Evolutionary conservation across 2,113 vertebrate genomes (phyloP).

Genomic region (Nothocercus nigrocapillus): DNA sequence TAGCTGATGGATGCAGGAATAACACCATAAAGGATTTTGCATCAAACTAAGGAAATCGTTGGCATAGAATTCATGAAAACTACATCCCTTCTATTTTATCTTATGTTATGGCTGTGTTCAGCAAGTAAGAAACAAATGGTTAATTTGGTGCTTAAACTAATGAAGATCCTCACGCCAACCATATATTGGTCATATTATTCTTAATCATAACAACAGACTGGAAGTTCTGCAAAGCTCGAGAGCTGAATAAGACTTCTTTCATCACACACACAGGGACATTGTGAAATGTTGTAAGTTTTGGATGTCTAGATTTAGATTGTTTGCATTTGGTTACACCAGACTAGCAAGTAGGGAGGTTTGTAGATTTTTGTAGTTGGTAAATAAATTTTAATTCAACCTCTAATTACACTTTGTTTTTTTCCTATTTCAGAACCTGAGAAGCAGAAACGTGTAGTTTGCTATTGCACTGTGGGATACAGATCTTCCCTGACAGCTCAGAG

Average conservation of each 20-base stretch:
- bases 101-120: not conserved
- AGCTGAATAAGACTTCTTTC: not conserved
- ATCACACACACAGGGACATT: not conserved
- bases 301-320: not conserved
- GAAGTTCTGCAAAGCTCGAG: no score
- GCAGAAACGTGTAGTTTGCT: not conserved
- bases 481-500: not conserved
- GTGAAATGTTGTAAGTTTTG: not conserved
- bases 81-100: not conserved
- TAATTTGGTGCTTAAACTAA: not conserved
- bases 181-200: not conserved
- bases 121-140: not conserved
- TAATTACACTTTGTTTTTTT: not conserved
- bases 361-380: not conserved
- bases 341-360: not conserved
- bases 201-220: not conserved
- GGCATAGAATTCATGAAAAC: not conserved
- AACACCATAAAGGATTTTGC: not conserved
- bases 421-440: not conserved
- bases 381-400: not conserved
- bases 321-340: not conserved
- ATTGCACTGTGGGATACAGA: conserved; percentile 3
- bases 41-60: not conserved
- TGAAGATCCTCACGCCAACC: not conserved
- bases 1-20: not conserved